These are phyloP conservation scores for Sphaeridia pumilis DNA, from an alignment of 2,888 invertebrate genomes.

Conservation along the genomic window DNA sequence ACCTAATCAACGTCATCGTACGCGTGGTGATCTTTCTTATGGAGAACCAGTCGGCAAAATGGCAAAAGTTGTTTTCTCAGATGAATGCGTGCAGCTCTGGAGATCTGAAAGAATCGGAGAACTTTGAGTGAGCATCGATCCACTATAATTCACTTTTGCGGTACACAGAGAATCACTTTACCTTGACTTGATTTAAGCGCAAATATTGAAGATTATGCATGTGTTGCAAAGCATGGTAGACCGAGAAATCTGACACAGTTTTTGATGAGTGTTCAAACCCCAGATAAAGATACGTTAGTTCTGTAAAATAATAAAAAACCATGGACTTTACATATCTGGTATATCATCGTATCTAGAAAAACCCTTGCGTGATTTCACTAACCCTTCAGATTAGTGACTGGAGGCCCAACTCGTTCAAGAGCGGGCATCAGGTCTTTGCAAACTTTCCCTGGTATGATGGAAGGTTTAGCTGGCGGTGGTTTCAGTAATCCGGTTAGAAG, in stretches of 20 bases:
- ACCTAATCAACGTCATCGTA: too few relatives aligned
- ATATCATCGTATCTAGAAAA: not conserved
- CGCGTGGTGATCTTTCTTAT: too few relatives aligned
- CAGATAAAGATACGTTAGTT: not conserved
- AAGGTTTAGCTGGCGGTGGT: not conserved
- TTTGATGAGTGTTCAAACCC: not conserved
- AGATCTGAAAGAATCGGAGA: not conserved
- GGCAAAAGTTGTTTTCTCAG: not conserved
- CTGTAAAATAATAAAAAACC: not conserved
- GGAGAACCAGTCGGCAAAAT: slow-evolving; percentile 2
- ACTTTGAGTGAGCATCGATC: too few relatives aligned
- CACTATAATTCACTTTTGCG: too few relatives aligned
- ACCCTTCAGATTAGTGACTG: not conserved
- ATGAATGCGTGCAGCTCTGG: not conserved
- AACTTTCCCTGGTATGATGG: not conserved
- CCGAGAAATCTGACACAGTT: not conserved
- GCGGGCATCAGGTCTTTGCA: not conserved
- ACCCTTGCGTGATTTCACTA: not conserved
- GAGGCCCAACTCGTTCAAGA: not conserved
- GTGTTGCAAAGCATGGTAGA: not conserved
- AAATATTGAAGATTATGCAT: not conserved
- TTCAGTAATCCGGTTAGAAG: slow-evolving; percentile 4
- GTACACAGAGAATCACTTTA: too few relatives aligned
- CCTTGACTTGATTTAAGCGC: not conserved
- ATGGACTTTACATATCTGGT: not conserved